Evolutionary conservation across 1,140 invertebrate genomes (phyloP), one percentile per base, ranked within the genome.

Genomic region (Dufourea novaeangliae): DNA sequence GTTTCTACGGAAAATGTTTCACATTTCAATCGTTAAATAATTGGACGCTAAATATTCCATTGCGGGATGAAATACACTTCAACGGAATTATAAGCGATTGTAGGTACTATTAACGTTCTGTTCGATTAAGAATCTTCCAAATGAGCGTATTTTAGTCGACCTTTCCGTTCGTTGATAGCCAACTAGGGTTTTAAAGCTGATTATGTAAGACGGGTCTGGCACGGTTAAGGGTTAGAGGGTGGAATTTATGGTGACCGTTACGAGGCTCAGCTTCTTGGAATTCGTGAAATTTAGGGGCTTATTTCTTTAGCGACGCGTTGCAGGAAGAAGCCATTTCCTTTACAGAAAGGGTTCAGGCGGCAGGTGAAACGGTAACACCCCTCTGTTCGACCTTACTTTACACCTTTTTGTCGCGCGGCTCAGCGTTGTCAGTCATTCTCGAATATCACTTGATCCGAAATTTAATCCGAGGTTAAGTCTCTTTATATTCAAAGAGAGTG

Each of bases 241-340:
- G 61, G 44, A 46, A 86, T 88, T 87, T 88, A 83, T 82, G 69
- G 83, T 69, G 73, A 79, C 67, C 62, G 41, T 70, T 56, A 59
- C 72, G 64, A 82, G 81, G 82, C 74, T 79, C 67, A 62, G 63
- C 54, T 85, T 77, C 70, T 70, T 57, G 77, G 80, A 87, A 88
- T 88, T 87, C 74, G 83, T 73, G 78, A 87, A 88, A 87, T 85
- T 79, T 80, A 78, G 41, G 84, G 54, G 67, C 62, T 84, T 75
- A 76, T 83, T 80, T 64, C 84, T 79, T 86, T 69, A 79, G 44
- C 56, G 44, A 71, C 54, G 46, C 67, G 32, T 37, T 27, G 50
- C 22, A 68, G 56, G 37, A 37, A 27, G 41, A 52, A 37, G 41
- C 39, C 44, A 6, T 61, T 34, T 12, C 20, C 39, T 37, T 20